These are phyloP conservation scores for Peromyscus nudipes DNA, from an alignment of 2,797 vertebrate species.

Conservation along the genomic window DNA sequence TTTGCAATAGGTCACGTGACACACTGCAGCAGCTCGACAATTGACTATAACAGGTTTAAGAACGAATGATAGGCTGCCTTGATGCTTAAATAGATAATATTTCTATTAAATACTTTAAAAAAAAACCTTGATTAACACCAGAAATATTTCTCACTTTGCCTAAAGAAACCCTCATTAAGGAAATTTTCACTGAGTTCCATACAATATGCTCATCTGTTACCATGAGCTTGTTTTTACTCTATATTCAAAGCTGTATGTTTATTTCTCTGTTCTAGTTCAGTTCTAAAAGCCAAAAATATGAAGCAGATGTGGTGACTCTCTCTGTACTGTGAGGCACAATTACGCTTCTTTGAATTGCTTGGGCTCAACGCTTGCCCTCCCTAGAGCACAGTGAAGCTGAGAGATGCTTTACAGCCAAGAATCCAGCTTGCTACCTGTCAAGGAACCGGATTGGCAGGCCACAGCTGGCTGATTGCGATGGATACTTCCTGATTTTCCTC, in stretches of 20 bases:
- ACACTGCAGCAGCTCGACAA: constrained; percentile 82
- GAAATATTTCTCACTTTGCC: constrained; percentile 85
- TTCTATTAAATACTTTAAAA: constrained; percentile 83
- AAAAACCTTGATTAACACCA: constrained; percentile 82
- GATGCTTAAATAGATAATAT: constrained; percentile 85
- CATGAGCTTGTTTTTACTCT: constrained; percentile 83
- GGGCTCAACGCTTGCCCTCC: constrained; percentile 89
- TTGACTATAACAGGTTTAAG: constrained; percentile 85
- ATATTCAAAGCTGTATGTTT: constrained; percentile 86
- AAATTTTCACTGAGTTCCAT: constrained; percentile 84
- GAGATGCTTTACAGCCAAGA: constrained; percentile 86
- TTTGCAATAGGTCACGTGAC: constrained; percentile 81
- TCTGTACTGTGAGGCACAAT: constrained; percentile 88
- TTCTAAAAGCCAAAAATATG: constrained; percentile 87
- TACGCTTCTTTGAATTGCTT: constrained; percentile 88
- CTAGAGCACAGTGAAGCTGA: constrained; percentile 86
- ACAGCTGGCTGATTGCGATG: constrained; percentile 87
- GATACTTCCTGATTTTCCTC: constrained; percentile 84
- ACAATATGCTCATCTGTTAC: constrained; percentile 83
- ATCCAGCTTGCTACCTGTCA: constrained; percentile 91
- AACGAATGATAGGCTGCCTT: constrained; percentile 83
- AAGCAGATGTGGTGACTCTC: constrained; percentile 90
- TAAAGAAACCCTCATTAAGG: constrained; percentile 85
- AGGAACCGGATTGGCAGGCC: constrained; percentile 87
- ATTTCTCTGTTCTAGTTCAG: constrained; percentile 87